Conservation (phyloP, 1,140 invertebrate species). For the Venturia canescens region DNA sequence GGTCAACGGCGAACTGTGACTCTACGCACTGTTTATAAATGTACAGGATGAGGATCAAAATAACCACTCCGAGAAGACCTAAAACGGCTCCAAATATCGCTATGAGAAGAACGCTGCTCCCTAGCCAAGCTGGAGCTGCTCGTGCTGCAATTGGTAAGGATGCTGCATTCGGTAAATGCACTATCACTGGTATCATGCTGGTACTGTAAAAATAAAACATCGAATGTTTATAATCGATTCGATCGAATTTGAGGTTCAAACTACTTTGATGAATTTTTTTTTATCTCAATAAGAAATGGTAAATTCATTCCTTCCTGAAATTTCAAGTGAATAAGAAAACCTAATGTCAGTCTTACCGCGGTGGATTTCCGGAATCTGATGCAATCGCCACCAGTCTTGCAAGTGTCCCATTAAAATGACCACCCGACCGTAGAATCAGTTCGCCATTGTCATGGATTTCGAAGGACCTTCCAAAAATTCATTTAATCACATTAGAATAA, state of each 20-base stretch:
- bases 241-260: background rate
- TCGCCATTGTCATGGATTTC: constrained; percentile 77
- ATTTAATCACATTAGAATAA: constrained; percentile 33
- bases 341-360: constrained; percentile 78
- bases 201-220: constrained; percentile 73
- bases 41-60: constrained; percentile 84
- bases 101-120: constrained; percentile 80
- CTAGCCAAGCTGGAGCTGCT: constrained; percentile 73
- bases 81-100: constrained; percentile 85
- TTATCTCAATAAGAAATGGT: constrained; percentile 36
- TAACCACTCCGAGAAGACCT: constrained; percentile 85
- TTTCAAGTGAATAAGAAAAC: constrained; percentile 15
- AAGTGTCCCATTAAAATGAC: constrained; percentile 81
- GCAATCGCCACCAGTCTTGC: constrained; percentile 85
- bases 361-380: constrained; percentile 86
- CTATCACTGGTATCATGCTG: constrained; percentile 84
- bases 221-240: background rate
- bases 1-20: too few species aligned
- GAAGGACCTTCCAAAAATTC: constrained; percentile 70
- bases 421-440: constrained; percentile 75
- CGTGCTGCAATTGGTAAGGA: constrained; percentile 74
- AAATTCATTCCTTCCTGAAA: constrained; percentile 28
- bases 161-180: constrained; percentile 81
- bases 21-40: constrained; percentile 86
- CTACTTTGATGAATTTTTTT: too few species aligned